Conservation (phyloP, 2,797 vertebrate genomes). For the Capromys pilorides region DNA sequence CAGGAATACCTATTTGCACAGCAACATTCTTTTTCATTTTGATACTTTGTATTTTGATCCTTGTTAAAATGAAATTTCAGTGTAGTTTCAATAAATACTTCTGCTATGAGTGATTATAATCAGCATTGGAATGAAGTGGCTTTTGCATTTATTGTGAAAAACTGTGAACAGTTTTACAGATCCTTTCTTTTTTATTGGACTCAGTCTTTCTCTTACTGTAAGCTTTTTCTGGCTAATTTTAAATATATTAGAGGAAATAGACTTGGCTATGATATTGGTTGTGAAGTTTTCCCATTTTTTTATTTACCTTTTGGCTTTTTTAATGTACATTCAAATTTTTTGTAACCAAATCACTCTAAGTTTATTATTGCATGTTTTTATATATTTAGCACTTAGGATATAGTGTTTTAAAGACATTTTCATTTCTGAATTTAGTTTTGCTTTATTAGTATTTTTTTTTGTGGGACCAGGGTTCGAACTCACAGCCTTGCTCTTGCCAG, state of each 20-base stretch:
- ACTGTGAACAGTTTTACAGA: conserved; percentile 5
- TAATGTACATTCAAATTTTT: conserved; percentile 17
- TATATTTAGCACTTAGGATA: conserved; percentile 20
- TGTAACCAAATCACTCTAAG: neutral
- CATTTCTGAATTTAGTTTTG: conserved; percentile 3
- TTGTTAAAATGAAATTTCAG: conserved; percentile 7
- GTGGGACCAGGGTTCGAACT: no score
- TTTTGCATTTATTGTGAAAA: neutral
- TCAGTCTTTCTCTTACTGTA: conserved; percentile 5
- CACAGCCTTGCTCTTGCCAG: no score
- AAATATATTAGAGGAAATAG: conserved; percentile 8
- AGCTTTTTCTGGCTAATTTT: conserved; percentile 12
- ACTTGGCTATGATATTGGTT: neutral
- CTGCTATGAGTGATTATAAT: neutral
- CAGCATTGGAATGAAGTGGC: neutral
- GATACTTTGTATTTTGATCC: neutral
- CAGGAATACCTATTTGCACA: neutral
- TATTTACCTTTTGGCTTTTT: conserved; percentile 46
- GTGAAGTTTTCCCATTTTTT: neutral
- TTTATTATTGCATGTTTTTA: conserved; percentile 2
- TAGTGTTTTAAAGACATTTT: neutral
- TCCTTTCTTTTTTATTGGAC: conserved; percentile 5
- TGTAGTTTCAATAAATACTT: neutral
- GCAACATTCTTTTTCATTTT: neutral
- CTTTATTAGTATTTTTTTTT: no score